Evolutionary conservation across 2,888 invertebrate species (phyloP).

Genomic region (Limnephilus lunatus): DNA sequence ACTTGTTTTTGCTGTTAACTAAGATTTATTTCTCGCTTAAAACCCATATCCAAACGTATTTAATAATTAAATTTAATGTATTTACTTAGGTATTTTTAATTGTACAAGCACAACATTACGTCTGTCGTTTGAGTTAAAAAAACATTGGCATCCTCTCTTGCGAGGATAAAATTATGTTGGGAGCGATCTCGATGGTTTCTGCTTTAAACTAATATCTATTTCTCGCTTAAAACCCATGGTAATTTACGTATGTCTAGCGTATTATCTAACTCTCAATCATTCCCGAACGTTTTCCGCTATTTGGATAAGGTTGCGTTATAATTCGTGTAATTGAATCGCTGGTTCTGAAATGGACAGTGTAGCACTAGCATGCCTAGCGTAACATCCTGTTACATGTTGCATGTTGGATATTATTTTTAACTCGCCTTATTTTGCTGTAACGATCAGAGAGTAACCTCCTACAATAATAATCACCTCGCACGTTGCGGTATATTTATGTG

Average conservation of each 20-base stretch:
- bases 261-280: not conserved
- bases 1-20: not conserved
- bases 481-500: conserved; percentile 8
- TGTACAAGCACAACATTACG: too few relatives aligned
- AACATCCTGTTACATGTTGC: not conserved
- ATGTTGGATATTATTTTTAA: conserved; percentile 21
- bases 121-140: too few relatives aligned
- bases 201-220: not conserved
- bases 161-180: too few relatives aligned
- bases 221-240: not conserved
- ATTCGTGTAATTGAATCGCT: not conserved
- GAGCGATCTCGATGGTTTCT: too few relatives aligned
- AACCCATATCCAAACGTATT: too few relatives aligned
- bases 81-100: too few relatives aligned
- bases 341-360: not conserved
- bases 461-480: conserved; percentile 25
- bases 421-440: conserved; percentile 13
- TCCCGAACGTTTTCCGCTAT: not conserved
- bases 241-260: not conserved
- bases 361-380: conserved; percentile 2
- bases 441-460: conserved; percentile 3
- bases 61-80: too few relatives aligned
- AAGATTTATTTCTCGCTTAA: not conserved
- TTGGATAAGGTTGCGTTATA: not conserved
- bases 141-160: too few relatives aligned